A percentile compares a stretch with the other conserved stretches of the same genome.
phyloP scores from a whole-genome alignment of 2,888 invertebrate species.

The Hoplodrina ambigua region DNA sequence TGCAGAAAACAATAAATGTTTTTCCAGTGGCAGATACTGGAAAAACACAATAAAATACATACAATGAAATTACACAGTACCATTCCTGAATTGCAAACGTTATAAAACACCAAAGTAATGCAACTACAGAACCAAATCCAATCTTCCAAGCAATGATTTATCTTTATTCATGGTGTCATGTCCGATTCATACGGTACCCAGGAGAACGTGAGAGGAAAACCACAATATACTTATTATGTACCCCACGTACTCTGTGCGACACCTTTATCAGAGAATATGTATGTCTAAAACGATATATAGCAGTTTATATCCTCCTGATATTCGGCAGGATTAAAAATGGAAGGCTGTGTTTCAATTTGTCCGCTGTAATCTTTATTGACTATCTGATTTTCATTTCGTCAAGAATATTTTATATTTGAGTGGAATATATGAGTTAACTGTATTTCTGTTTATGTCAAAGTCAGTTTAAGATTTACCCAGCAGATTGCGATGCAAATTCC shows the following conservation, averaged over 20 bases:
- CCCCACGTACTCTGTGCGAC: conserved; percentile 67
- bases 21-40: no score
- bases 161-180: conserved; percentile 65
- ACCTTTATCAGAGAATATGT: conserved; percentile 71
- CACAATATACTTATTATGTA: conserved; percentile 64
- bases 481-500: conserved; percentile 16
- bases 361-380: conserved; percentile 33
- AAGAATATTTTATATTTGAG: conserved; percentile 26
- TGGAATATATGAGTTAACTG: neutral
- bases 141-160: conserved; percentile 64
- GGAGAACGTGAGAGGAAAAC: conserved; percentile 62
- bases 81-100: conserved; percentile 18
- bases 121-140: conserved; percentile 57
- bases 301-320: conserved; percentile 34
- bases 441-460: conserved; percentile 4
- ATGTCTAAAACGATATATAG: conserved; percentile 55
- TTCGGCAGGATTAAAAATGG: conserved; percentile 41
- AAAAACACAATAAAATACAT: neutral
- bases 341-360: conserved; percentile 40
- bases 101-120: conserved; percentile 35
- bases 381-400: conserved; percentile 17
- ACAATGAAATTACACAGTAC: neutral
- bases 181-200: conserved; percentile 64
- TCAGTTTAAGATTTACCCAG: conserved; percentile 15
- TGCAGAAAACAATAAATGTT: neutral